Conservation (phyloP, 2,113 vertebrate genomes). For the Talpa occidentalis region DNA sequence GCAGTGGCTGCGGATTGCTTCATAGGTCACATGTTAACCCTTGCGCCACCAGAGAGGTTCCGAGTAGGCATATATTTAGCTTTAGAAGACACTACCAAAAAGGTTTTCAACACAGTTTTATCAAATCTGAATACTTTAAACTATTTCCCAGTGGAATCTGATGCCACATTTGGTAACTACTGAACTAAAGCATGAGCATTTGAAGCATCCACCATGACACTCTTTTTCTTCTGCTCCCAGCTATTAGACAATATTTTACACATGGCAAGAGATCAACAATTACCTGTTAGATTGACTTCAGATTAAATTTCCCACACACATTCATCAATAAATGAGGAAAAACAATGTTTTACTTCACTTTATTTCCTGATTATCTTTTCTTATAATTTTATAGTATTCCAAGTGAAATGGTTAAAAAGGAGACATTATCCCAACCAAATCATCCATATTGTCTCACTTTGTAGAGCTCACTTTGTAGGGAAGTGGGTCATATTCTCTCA, state of each 20-base stretch:
- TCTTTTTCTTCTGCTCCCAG: not conserved
- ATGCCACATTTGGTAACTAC: not conserved
- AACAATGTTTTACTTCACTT: not conserved
- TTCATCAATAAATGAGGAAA: not conserved
- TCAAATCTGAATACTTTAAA: not conserved
- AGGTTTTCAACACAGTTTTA: not conserved
- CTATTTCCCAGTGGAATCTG: not conserved
- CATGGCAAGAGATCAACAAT: not conserved
- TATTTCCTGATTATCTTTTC: not conserved
- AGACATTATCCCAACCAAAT: not conserved
- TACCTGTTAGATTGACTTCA: not conserved
- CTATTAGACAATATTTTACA: not conserved
- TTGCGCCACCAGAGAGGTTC: no score
- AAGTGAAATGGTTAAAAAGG: not conserved
- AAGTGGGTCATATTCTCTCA: not conserved
- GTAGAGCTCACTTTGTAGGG: not conserved
- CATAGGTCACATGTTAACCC: no score
- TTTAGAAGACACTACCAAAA: not conserved
- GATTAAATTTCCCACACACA: slow-evolving; percentile 17
- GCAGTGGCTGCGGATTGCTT: no score
- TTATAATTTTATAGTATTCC: not conserved
- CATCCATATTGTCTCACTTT: not conserved
- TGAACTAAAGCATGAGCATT: not conserved
- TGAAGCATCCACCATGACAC: not conserved
- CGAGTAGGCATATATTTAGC: not conserved